Base-by-base conservation (phyloP, 2,888 invertebrate genomes). In the Cyclophora albipunctata region DNA sequence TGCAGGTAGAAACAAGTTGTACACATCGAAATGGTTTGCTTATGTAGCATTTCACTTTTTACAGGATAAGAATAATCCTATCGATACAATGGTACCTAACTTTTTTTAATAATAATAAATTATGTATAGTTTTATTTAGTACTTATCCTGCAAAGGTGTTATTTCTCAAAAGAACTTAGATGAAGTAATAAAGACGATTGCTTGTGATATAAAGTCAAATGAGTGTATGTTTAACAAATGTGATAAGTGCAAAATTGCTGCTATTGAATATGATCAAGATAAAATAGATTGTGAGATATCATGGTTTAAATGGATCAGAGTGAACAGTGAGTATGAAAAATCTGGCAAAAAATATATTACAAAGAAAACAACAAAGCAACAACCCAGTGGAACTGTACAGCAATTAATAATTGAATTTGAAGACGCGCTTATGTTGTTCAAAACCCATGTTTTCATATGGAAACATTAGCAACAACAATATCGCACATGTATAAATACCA, bases 171-270 rank as follows among this genome's bases (percentile, higher is more conserved):
- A 48, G 42, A 52, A 45, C 49, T 48, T 47, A 34, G 45, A 42
- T 45, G 53, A 50, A 49, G 45, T 51, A 50, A 48, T 52, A 46
- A 53, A 47, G 40, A 20, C 34, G 45, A 33, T 49, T 45, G 46
- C 47, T 34, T 52, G 56, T 48, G 49, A 56, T 48, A 45, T 45
- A 34, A 53, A 49, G 42, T 53, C 49, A 40, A 47, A 45, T 43
- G 46, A 51, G 5, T 57, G 54, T 41, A 54, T 55, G 54, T 45
- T 42, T 43, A 46, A 50, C 40, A 54, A 52, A 48, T 53, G 53
- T 47, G 33, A 48, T 40, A 34, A 53, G 46, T 57, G 56, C 45
- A 53, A 52, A 41, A 7, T 7, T 7, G 3, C 41, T 6, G 7
- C 41, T 6, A 6, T 41, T 6, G 41, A 41, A 6, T 41, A 6